A percentile compares a stretch with the other conserved stretches of the same genome.
phyloP scores from a whole-genome alignment of 2,888 invertebrate species.

The Strigamia crassipes region DNA sequence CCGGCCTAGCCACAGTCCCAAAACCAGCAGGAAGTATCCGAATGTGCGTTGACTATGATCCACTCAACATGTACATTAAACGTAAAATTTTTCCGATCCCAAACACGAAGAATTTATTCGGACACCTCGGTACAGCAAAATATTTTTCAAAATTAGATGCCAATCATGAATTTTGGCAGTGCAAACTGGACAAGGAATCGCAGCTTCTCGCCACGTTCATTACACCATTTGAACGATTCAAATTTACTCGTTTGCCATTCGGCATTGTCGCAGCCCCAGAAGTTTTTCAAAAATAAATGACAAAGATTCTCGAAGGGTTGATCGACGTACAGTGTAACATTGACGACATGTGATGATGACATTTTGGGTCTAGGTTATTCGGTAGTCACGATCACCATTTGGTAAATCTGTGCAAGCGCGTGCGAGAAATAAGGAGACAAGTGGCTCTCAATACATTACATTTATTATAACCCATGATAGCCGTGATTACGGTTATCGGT shows the following conservation, averaged over 20 bases:
- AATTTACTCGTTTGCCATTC: not conserved
- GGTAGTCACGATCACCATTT: no score
- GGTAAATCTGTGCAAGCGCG: no score
- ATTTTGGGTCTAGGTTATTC: no score
- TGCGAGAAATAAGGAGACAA: no score
- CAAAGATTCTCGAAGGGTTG: not conserved
- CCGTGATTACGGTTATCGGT: no score
- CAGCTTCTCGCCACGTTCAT: conserved; percentile 15
- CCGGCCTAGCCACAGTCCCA: conserved; percentile 49
- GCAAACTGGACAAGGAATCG: no score
- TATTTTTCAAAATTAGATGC: not conserved
- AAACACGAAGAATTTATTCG: no score
- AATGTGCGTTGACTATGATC: not conserved
- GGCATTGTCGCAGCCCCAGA: not conserved
- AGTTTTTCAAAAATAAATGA: conserved; percentile 27
- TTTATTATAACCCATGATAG: no score
- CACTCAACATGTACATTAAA: not conserved
- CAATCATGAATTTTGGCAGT: no score
- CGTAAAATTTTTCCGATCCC: not conserved
- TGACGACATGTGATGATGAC: no score
- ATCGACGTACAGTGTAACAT: not conserved
- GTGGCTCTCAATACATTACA: no score
- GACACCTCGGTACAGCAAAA: not conserved
- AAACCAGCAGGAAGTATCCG: conserved; percentile 47
- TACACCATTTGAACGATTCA: not conserved